phyloP scores from a whole-genome alignment of 2,113 vertebrate genomes.

The Halichoeres trimaculatus region DNA sequence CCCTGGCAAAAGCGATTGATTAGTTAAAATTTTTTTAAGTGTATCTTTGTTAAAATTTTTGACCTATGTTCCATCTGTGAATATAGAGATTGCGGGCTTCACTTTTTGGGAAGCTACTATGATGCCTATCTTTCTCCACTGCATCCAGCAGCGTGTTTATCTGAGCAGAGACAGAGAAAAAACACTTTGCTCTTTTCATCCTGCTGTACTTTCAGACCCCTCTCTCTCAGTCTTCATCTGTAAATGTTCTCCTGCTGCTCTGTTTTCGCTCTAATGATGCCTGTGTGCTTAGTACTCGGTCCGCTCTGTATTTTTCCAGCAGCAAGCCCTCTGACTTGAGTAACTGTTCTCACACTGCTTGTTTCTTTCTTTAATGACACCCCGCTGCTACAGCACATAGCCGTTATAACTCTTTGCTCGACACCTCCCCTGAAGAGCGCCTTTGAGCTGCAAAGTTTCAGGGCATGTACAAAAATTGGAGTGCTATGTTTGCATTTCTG shows the following conservation, averaged over 20 bases:
- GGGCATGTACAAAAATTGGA: neutral
- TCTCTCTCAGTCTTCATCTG: neutral
- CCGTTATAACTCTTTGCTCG: neutral
- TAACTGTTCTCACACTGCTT: constrained; percentile 25
- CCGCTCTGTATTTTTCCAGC: neutral
- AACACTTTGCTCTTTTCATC: neutral
- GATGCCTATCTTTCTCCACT: too few species aligned
- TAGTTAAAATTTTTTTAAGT: too few species aligned
- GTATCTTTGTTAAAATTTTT: too few species aligned
- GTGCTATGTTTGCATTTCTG: constrained; percentile 34
- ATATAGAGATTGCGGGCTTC: too few species aligned
- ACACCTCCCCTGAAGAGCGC: constrained; percentile 1
- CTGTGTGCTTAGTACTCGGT: neutral
- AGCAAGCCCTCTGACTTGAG: constrained; percentile 8
- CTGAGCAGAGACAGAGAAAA: neutral
- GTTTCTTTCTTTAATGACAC: constrained; percentile 16
- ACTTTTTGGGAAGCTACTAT: too few species aligned
- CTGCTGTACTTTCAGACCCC: neutral
- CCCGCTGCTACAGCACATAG: constrained; percentile 21
- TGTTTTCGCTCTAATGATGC: constrained; percentile 2
- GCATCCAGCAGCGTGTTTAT: too few species aligned
- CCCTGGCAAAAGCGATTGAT: too few species aligned
- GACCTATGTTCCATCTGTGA: too few species aligned
- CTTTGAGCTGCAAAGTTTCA: constrained; percentile 2
- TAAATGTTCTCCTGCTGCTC: constrained; percentile 7